These are phyloP conservation scores for Tor tambroides DNA, from an alignment of 2,113 vertebrate genomes.

Conservation along the genomic window DNA sequence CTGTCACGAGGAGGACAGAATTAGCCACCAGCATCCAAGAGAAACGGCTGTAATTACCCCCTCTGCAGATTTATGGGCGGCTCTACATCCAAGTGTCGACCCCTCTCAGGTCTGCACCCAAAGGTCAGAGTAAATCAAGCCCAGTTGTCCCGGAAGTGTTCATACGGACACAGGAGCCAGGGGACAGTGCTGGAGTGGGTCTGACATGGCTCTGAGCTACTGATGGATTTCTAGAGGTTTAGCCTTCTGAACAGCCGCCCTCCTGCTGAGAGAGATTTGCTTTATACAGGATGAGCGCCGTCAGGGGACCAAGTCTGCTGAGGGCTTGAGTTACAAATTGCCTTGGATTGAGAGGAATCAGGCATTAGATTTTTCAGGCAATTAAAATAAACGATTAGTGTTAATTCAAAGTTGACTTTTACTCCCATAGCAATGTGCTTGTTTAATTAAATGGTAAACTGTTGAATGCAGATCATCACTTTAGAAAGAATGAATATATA, in stretches of 20 bases:
- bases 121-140: slow-evolving; percentile 48
- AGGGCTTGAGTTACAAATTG: neutral
- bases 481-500: neutral
- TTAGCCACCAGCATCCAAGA: neutral
- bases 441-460: neutral
- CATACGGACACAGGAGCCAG: neutral
- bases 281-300: neutral
- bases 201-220: neutral
- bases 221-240: slow-evolving; percentile 7
- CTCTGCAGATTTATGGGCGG: slow-evolving; percentile 8
- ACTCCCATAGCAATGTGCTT: neutral
- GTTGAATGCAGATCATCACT: neutral
- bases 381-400: neutral
- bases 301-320: neutral
- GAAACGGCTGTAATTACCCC: slow-evolving; percentile 1
- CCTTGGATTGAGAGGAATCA: neutral
- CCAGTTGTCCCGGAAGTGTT: neutral
- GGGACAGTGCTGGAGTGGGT: neutral
- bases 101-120: neutral
- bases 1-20: slow-evolving; percentile 5
- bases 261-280: neutral
- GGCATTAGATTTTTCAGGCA: neutral
- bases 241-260: neutral
- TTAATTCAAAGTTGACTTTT: slow-evolving; percentile 7
- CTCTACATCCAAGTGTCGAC: neutral